Percentiles rank a stretch among this genome's conserved stretches.
Evolutionary conservation across 2,113 vertebrate species (phyloP).

Genomic region (Diphyllodes magnificus): DNA sequence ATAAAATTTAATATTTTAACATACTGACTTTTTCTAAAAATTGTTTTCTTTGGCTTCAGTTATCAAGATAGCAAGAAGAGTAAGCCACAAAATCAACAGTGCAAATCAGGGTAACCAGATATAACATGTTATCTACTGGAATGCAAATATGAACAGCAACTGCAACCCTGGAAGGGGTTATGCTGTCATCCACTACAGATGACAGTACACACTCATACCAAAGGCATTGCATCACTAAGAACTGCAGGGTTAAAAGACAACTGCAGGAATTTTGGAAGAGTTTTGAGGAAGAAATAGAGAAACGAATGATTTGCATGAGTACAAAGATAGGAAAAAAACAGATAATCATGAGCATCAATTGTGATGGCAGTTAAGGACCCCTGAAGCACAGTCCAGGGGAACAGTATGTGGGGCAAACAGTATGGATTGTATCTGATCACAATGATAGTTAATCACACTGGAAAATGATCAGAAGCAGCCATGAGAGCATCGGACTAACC

Average conservation of each 20-base stretch:
- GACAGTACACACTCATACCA: background rate
- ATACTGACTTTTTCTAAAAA: background rate
- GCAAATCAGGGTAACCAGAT: background rate
- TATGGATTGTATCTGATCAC: background rate
- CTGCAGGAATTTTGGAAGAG: background rate
- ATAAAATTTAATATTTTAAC: background rate
- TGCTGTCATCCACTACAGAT: background rate
- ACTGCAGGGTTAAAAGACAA: background rate
- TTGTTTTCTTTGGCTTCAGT: background rate
- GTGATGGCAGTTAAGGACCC: background rate
- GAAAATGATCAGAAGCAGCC: background rate
- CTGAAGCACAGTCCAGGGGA: background rate
- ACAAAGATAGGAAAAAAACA: background rate
- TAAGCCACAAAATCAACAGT: background rate
- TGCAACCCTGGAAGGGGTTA: background rate
- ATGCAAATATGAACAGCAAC: background rate
- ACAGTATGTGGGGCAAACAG: background rate
- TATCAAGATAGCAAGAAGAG: background rate
- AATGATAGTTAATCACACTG: background rate
- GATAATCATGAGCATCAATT: background rate
- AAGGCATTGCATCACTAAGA: background rate
- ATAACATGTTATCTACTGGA: background rate
- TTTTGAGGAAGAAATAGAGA: background rate
- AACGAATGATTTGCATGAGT: background rate
- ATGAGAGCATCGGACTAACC: background rate